These are phyloP conservation scores for Nothobranchius furzeri DNA, from an alignment of 2,113 vertebrate genomes.

Conservation along the genomic window DNA sequence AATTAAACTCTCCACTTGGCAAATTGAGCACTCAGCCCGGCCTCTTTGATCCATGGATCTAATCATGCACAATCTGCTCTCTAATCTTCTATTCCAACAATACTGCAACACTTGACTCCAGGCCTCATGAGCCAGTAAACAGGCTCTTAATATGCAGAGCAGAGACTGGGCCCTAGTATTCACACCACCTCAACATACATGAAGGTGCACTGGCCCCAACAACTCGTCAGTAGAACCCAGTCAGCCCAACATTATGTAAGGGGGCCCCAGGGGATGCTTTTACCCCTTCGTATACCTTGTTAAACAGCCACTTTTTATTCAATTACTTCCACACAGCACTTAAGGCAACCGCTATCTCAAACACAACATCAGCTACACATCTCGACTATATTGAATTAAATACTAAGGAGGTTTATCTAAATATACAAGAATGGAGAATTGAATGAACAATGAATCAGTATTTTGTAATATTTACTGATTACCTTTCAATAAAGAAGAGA, in stretches of 20 bases:
- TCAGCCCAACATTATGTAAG: conserved; percentile 59
- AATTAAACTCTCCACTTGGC: conserved; percentile 39
- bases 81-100: conserved; percentile 68
- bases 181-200: conserved; percentile 48
- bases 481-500: background rate
- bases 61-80: conserved; percentile 66
- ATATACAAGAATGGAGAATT: background rate
- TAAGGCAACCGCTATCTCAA: conserved; percentile 1
- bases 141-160: conserved; percentile 68
- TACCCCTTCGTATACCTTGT: conserved; percentile 31
- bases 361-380: background rate
- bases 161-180: conserved; percentile 39
- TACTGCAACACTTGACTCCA: conserved; percentile 44
- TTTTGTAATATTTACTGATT: background rate
- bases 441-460: background rate
- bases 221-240: conserved; percentile 57
- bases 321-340: conserved; percentile 14
- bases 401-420: conserved; percentile 1
- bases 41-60: conserved; percentile 51
- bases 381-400: background rate
- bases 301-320: conserved; percentile 34
- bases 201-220: conserved; percentile 32
- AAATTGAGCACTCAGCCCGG: conserved; percentile 51
- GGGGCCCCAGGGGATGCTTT: conserved; percentile 28
- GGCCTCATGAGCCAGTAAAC: conserved; percentile 59